A percentile compares a stretch with the other conserved stretches of the same genome.
Evolutionary conservation across 2,888 invertebrate genomes (phyloP).

Genomic region (Conistra vaccinii): DNA sequence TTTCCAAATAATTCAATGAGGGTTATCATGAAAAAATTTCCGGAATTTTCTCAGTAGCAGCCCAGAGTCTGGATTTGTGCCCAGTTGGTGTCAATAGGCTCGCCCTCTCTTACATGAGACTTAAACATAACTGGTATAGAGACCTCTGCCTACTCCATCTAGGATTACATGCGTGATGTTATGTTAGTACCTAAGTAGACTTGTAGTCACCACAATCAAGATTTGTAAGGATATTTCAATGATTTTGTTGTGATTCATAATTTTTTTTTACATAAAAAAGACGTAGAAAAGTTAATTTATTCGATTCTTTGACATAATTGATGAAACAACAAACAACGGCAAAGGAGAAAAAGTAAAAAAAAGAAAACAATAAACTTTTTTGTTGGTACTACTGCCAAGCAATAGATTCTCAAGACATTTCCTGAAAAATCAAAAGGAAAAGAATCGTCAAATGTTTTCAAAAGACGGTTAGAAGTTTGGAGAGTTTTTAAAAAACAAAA

Average conservation of each 20-base stretch:
- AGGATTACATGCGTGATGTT: too few relatives aligned
- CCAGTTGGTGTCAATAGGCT: too few relatives aligned
- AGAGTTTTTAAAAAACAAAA: background rate
- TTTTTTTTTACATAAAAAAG: background rate
- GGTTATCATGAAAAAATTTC: too few relatives aligned
- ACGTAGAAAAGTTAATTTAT: background rate
- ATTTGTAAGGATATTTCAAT: background rate
- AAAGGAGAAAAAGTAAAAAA: background rate
- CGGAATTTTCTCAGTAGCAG: too few relatives aligned
- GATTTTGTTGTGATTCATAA: background rate
- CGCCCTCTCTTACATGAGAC: too few relatives aligned
- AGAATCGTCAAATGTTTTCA: background rate
- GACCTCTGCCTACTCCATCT: too few relatives aligned
- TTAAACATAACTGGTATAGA: too few relatives aligned
- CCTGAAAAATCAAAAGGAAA: background rate
- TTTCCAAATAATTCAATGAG: too few relatives aligned
- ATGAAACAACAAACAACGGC: background rate
- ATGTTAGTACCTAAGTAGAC: too few relatives aligned
- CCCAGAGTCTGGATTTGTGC: too few relatives aligned
- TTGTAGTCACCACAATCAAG: background rate
- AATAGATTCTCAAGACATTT: background rate
- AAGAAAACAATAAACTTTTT: slow-evolving; percentile 1
- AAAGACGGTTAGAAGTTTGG: background rate
- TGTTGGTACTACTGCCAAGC: background rate
- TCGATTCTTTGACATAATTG: background rate